Evolutionary conservation across 2,113 vertebrate species (phyloP), one percentile per base, ranked within the genome.

Genomic region (Progne subis): DNA sequence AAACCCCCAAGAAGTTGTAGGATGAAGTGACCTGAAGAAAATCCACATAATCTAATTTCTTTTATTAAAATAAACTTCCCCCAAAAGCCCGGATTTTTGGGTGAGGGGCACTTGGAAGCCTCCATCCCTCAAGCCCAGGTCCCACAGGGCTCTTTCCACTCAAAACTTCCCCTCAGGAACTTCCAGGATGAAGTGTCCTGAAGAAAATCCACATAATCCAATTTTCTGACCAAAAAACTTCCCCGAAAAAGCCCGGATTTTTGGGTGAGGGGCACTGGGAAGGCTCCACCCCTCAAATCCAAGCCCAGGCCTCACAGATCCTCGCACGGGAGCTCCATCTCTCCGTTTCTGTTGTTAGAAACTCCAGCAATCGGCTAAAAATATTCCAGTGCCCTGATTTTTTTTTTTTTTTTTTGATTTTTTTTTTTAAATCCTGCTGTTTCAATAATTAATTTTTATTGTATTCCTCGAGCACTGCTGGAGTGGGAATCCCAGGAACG

Each of bases 371-470:
- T 47, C 88, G 69, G 86, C 92, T 93, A 79, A 92, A 94, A 95
- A 92, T 95, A 93, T 79, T 79, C 11, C 88, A 9, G 9, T 4
- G 60, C 69, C 82, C 80, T 82, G 88, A 70, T 59, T 13, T 24
- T 49, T 49, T 37, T 9, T 37, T 9, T 37, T 37, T 9, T 37
- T 37, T 37, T 37, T 37, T 37, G 9, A 9, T 60, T 17, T 52
- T 52, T 76, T 63, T 80, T 88, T 86, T 55, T 32, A 23, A 5
- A n/a, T 39, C 24, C 26, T 26, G 61, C 72, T 56, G 16, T 82
- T 95, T 94, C 79, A 95, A 96, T 95, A 84, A 84, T 91, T 93
- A 80, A 93, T 90, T 90, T 94, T 88, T 44, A 79, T 64, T 59
- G 65, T 75, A 12, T 65, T 88, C 90, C 79, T 94, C 11, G 3